A percentile compares a stretch with the other conserved stretches of the same genome.
These are phyloP conservation scores for Dryoscopus gambensis DNA, from an alignment of 2,113 vertebrate species.

Conservation along the genomic window DNA sequence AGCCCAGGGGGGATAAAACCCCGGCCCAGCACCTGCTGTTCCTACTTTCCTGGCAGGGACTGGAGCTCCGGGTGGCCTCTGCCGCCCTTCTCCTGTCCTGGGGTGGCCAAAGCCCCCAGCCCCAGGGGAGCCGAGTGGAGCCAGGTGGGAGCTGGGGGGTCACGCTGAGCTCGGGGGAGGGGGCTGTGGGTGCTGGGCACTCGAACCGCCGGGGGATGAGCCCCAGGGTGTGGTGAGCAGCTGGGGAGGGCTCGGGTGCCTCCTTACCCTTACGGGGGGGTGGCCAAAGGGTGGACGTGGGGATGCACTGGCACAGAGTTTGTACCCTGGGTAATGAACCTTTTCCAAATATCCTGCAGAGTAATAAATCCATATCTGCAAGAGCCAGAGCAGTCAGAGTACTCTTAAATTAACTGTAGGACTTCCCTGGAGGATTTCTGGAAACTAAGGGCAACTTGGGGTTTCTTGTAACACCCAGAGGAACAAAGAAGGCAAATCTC, in stretches of 20 bases:
- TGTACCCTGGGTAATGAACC: fast-evolving
- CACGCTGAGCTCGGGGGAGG: too few species aligned
- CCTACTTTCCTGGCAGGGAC: background rate
- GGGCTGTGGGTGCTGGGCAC: background rate
- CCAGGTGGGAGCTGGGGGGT: background rate
- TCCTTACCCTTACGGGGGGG: fast-evolving
- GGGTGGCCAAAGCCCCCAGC: background rate
- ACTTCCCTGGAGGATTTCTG: background rate
- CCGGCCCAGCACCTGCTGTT: too few species aligned
- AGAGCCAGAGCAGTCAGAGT: background rate
- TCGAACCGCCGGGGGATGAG: fast-evolving
- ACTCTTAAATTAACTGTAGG: fast-evolving
- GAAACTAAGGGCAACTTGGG: background rate
- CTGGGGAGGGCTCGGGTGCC: background rate
- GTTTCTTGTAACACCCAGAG: background rate
- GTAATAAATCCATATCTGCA: fast-evolving
- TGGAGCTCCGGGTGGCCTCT: background rate
- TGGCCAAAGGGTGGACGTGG: fast-evolving
- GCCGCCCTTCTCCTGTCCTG: too few species aligned
- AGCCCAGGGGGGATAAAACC: too few species aligned
- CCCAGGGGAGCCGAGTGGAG: background rate
- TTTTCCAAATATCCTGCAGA: too few species aligned
- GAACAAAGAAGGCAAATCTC: background rate
- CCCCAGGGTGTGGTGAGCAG: background rate
- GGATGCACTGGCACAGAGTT: background rate